Base-by-base conservation (phyloP, 2,113 vertebrate genomes). In the Oncorhynchus tshawytscha region DNA sequence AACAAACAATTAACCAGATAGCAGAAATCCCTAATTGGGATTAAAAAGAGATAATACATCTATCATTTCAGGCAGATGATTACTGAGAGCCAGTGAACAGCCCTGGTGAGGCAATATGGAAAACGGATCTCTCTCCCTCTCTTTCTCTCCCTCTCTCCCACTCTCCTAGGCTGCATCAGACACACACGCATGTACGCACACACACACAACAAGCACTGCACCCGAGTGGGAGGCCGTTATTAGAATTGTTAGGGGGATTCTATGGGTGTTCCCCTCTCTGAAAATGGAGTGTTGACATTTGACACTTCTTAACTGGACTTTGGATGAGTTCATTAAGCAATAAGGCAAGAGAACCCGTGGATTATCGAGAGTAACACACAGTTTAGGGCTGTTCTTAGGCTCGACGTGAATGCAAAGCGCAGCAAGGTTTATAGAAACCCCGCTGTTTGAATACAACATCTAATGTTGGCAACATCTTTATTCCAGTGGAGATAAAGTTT, bases 1-100 rank as follows among this genome's bases (percentile, higher is more conserved):
- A 92, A 91, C 85, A 93, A 93, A 93, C 91, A 93, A 91, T 91
- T 92, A 93, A 89, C 86, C 81, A 91, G 87, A 89, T 88, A 91
- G 88, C 87, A 88, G 84, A 91, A 92, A 81, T 73, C 78, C 49
- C 82, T 91, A 87, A 92, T 91, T 91, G 86, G 89, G 84, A 91
- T 90, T 89, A 87, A 90, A 92, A 91, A 81, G 68, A 88, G 84
- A 88, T 82, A 86, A 89, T 90, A 86, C 81, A 87, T 89, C 86
- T 84, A 90, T 90, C 82, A 89, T 89, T 83, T 88, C 86, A 81
- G 82, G 84, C 69, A 82, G 90, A 90, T 85, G 84, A 91, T 88
- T 85, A 90, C 73, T 27, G 60, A 84, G 85, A 76, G 82, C 76
- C 79, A 83, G 11, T 24, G 78, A 80, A 79, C 77, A 60, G 80